phyloP scores from a whole-genome alignment of 2,888 invertebrate species.

The Eilema griseolum region DNA sequence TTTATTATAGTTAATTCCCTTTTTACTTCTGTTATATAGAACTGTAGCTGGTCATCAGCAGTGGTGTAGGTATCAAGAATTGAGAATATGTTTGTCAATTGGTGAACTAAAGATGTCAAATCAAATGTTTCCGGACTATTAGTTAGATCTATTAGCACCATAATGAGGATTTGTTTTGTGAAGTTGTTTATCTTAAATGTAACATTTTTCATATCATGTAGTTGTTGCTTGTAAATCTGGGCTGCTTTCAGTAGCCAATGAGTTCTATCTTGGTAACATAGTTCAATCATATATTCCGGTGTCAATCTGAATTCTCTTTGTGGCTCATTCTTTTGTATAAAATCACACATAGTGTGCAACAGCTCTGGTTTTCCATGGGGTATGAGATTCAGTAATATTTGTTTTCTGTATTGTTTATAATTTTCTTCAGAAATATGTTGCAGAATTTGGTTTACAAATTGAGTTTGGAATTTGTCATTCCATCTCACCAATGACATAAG shows the following conservation, averaged over 20 bases:
- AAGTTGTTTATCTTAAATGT: conserved; percentile 83
- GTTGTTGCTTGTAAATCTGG: conserved; percentile 77
- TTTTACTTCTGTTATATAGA: conserved; percentile 83
- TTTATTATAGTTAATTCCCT: conserved; percentile 82
- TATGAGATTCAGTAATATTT: conserved; percentile 78
- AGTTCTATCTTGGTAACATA: conserved; percentile 81
- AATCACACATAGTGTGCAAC: conserved; percentile 67
- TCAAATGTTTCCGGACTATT: conserved; percentile 82
- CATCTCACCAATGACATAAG: conserved; percentile 74
- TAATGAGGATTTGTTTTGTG: conserved; percentile 82
- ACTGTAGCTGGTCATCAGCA: conserved; percentile 77
- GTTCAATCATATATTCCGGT: conserved; percentile 82
- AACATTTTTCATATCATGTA: conserved; percentile 80
- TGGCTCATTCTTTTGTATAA: conserved; percentile 76
- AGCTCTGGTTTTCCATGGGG: conserved; percentile 75
- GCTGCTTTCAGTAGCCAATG: conserved; percentile 84
- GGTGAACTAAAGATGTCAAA: conserved; percentile 77
- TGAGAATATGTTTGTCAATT: conserved; percentile 81
- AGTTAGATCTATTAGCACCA: conserved; percentile 82
- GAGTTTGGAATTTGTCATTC: conserved; percentile 65
- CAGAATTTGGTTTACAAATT: conserved; percentile 69
- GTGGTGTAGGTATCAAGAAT: conserved; percentile 80
- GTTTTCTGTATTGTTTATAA: conserved; percentile 77
- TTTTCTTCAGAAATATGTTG: conserved; percentile 71
- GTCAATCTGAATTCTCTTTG: conserved; percentile 80